These are phyloP conservation scores for Lumbricus terrestris DNA, from an alignment of 2,888 invertebrate species.

Conservation along the genomic window DNA sequence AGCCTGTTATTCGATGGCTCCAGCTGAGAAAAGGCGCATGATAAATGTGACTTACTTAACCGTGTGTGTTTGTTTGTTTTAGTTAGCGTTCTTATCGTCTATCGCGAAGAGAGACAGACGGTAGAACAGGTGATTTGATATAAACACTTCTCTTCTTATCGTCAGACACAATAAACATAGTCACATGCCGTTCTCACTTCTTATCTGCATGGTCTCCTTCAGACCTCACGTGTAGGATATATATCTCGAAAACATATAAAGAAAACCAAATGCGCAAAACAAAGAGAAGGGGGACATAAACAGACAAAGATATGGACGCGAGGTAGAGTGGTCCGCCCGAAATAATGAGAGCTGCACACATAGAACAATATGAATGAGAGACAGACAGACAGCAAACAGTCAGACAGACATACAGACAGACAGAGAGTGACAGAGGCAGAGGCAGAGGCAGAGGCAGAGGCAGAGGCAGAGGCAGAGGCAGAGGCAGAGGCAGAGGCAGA, in stretches of 20 bases:
- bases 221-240: background rate
- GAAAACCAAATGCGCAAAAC: background rate
- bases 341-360: too few relatives aligned
- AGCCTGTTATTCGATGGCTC: background rate
- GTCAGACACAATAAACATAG: background rate
- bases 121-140: background rate
- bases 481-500: background rate
- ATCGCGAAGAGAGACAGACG: background rate
- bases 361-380: too few relatives aligned
- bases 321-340: too few relatives aligned
- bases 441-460: background rate
- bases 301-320: background rate
- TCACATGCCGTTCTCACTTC: background rate
- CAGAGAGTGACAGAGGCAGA: background rate
- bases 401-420: background rate
- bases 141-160: background rate
- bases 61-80: background rate
- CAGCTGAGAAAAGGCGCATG: background rate
- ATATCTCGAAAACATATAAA: background rate
- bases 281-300: background rate
- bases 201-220: background rate
- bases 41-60: background rate
- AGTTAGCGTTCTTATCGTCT: background rate
- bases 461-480: background rate
- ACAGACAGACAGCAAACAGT: background rate